These are phyloP conservation scores for Perca schrenkii DNA, from an alignment of 2,113 vertebrate species.

Conservation along the genomic window DNA sequence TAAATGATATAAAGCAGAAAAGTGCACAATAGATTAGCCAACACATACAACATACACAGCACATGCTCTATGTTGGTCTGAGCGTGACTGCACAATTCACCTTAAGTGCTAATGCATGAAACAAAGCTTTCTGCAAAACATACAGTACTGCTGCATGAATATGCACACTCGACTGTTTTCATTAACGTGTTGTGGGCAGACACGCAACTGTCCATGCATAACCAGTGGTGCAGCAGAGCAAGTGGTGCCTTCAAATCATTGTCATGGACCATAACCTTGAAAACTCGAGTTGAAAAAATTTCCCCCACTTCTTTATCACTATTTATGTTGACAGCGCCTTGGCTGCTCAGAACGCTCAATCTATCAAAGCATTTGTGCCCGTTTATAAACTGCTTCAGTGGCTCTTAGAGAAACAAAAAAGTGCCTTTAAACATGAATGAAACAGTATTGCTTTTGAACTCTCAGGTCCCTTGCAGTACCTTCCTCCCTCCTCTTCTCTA, in stretches of 20 bases:
- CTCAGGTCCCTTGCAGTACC: conserved; percentile 81
- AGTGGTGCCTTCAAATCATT: conserved; percentile 75
- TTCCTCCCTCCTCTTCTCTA: conserved; percentile 39
- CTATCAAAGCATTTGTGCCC: conserved; percentile 83
- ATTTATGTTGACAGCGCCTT: conserved; percentile 87
- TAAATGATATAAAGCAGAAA: conserved; percentile 52
- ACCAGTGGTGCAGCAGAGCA: conserved; percentile 45
- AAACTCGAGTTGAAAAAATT: conserved; percentile 85
- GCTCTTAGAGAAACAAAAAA: conserved; percentile 85
- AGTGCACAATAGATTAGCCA: conserved; percentile 35
- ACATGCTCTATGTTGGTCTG: conserved; percentile 21
- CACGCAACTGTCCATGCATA: conserved; percentile 63
- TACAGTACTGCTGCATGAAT: conserved; percentile 54
- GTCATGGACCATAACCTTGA: conserved; percentile 85
- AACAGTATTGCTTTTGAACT: conserved; percentile 93
- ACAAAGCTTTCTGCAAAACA: conserved; percentile 62
- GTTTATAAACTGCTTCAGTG: conserved; percentile 84
- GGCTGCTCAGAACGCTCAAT: conserved; percentile 80
- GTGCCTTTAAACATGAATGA: conserved; percentile 90
- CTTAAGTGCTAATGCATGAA: conserved; percentile 65
- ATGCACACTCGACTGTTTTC: conserved; percentile 57
- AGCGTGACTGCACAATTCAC: conserved; percentile 35
- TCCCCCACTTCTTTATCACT: conserved; percentile 80
- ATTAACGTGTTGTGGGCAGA: conserved; percentile 53
- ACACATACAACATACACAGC: conserved; percentile 26